These are phyloP conservation scores for Acleris cristana DNA, from an alignment of 2,888 invertebrate genomes.

Conservation along the genomic window DNA sequence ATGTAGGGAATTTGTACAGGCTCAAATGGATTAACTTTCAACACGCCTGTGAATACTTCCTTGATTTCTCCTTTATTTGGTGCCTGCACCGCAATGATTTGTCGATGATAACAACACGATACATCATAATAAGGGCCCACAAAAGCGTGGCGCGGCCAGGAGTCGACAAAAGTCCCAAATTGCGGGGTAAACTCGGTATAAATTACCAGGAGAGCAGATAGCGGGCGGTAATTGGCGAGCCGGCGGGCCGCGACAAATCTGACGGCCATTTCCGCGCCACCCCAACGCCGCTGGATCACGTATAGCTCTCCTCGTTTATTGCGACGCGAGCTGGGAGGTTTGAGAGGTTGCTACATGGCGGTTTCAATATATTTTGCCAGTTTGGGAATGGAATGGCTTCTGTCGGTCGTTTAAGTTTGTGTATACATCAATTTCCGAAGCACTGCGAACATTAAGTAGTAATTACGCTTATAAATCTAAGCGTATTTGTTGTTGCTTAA, in stretches of 20 bases:
- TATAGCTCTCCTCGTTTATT: constrained; percentile 35
- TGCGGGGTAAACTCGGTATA: constrained; percentile 47
- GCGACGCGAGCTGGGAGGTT: constrained; percentile 9
- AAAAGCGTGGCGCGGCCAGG: not conserved
- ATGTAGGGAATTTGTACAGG: not conserved
- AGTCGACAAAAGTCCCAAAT: constrained; percentile 22
- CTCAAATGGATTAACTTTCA: not conserved
- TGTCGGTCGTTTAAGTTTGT: no score
- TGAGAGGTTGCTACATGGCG: not conserved
- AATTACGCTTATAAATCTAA: no score
- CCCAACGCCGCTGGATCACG: constrained; percentile 42
- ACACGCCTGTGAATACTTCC: not conserved
- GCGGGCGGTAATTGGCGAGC: constrained; percentile 66
- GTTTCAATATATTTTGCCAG: no score
- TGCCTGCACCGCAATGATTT: no score
- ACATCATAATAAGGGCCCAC: not conserved
- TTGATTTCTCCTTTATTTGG: not conserved
- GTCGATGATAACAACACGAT: not conserved
- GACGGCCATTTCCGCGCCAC: constrained; percentile 67
- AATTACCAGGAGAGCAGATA: constrained; percentile 52
- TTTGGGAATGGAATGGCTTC: no score
- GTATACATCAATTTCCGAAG: no score
- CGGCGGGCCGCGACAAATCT: constrained; percentile 70
- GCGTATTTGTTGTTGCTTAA: no score
- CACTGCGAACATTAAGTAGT: no score